Conservation (phyloP, 2,797 vertebrate species). For the Decapterus maruadsi region DNA sequence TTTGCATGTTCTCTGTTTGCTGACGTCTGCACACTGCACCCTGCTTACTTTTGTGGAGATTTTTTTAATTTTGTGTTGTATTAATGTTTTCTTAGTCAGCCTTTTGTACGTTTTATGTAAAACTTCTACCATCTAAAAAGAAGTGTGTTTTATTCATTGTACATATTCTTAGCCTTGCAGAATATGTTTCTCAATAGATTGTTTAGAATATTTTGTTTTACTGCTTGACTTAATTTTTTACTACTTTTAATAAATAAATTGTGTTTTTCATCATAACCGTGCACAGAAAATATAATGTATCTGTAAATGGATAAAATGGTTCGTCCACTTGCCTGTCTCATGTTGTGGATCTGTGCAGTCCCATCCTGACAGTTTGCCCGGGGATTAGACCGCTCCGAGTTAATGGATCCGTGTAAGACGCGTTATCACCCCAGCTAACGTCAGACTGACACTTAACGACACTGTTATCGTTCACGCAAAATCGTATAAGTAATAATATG, state of each 20-base stretch:
- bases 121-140: neutral
- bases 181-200: too few relatives aligned
- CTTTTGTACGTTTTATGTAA: neutral
- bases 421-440: neutral
- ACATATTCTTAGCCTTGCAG: too few relatives aligned
- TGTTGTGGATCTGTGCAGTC: conserved; percentile 1
- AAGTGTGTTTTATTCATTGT: neutral
- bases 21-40: too few relatives aligned
- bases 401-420: neutral
- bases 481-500: neutral
- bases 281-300: neutral
- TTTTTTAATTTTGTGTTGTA: neutral
- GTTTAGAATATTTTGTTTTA: neutral
- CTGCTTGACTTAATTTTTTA: neutral
- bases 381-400: neutral
- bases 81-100: neutral
- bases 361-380: conserved; percentile 38
- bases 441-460: neutral
- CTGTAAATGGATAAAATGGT: neutral
- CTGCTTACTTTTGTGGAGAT: neutral
- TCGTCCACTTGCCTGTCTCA: conserved; percentile 35
- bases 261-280: too few relatives aligned
- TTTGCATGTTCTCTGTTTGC: too few relatives aligned
- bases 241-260: neutral
- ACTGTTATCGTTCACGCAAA: neutral